Percentiles rank a stretch among this genome's conserved stretches.
Conservation (phyloP, 2,113 vertebrate species). For the Ictalurus furcatus region DNA sequence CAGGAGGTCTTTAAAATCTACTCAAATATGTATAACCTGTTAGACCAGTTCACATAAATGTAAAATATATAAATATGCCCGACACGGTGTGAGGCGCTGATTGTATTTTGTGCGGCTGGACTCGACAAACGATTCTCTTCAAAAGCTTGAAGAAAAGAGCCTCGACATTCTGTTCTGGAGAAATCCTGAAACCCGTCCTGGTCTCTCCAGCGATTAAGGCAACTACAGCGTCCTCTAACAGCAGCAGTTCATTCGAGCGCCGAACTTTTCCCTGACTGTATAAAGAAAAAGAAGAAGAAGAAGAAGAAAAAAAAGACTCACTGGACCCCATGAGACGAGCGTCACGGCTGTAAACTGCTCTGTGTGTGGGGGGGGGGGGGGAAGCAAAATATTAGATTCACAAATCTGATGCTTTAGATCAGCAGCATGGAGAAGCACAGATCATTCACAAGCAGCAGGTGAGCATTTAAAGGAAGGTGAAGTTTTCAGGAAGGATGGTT, state of each 20-base stretch:
- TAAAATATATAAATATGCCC: constrained; percentile 22
- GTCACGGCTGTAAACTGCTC: neutral
- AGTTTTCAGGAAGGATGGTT: neutral
- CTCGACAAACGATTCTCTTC: constrained; percentile 1
- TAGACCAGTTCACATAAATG: neutral
- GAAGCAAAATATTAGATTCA: neutral
- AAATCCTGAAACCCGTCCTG: constrained; percentile 15
- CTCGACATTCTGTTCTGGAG: constrained; percentile 13
- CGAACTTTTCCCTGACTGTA: neutral
- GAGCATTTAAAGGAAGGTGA: neutral
- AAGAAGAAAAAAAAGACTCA: neutral
- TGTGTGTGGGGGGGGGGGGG: too few species aligned
- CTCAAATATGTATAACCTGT: constrained; percentile 4
- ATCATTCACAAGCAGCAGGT: neutral
- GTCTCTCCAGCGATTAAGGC: constrained; percentile 29
- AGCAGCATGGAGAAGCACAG: constrained; percentile 7
- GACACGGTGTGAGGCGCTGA: neutral
- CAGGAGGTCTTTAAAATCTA: neutral
- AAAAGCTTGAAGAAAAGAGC: neutral
- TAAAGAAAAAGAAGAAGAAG: neutral
- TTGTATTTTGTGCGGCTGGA: constrained; percentile 14
- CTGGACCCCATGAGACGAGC: neutral
- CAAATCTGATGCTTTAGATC: neutral
- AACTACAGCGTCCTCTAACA: constrained; percentile 6
- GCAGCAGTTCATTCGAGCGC: neutral